phyloP scores from a whole-genome alignment of 2,113 vertebrate species.

The Ameiurus melas region DNA sequence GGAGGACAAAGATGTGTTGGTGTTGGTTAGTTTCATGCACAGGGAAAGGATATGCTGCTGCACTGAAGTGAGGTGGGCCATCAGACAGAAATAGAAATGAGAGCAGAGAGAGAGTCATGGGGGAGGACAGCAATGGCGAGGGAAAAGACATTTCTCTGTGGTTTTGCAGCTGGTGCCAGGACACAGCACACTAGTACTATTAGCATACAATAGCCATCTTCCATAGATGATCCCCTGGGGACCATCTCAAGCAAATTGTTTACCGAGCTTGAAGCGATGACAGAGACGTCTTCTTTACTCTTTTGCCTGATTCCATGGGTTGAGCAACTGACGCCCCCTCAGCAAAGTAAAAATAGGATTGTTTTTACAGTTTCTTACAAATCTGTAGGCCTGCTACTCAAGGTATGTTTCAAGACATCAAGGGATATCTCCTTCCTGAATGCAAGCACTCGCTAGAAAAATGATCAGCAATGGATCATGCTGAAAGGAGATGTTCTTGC shows the following conservation, averaged over 20 bases:
- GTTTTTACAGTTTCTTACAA: background rate
- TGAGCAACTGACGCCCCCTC: background rate
- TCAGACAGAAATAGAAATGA: slow-evolving; percentile 60
- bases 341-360: slow-evolving; percentile 13
- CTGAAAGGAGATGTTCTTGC: background rate
- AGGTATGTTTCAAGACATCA: background rate
- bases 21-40: slow-evolving; percentile 34
- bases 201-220: slow-evolving; percentile 41
- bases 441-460: background rate
- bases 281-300: slow-evolving; percentile 31
- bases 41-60: slow-evolving; percentile 35
- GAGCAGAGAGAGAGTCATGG: slow-evolving; percentile 47
- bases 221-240: background rate
- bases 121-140: slow-evolving; percentile 57
- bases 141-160: slow-evolving; percentile 37
- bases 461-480: background rate
- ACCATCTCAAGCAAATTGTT: slow-evolving; percentile 22
- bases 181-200: slow-evolving; percentile 24
- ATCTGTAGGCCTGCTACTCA: background rate
- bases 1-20: slow-evolving; percentile 8
- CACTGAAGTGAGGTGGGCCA: slow-evolving; percentile 51
- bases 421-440: background rate
- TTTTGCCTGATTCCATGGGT: background rate
- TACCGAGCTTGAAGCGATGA: slow-evolving; percentile 18
- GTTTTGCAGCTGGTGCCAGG: slow-evolving; percentile 45